A percentile compares a stretch with the other conserved stretches of the same genome.
These are phyloP conservation scores for Rhynchopsitta pachyrhyncha DNA, from an alignment of 2,113 vertebrate genomes.

Conservation along the genomic window DNA sequence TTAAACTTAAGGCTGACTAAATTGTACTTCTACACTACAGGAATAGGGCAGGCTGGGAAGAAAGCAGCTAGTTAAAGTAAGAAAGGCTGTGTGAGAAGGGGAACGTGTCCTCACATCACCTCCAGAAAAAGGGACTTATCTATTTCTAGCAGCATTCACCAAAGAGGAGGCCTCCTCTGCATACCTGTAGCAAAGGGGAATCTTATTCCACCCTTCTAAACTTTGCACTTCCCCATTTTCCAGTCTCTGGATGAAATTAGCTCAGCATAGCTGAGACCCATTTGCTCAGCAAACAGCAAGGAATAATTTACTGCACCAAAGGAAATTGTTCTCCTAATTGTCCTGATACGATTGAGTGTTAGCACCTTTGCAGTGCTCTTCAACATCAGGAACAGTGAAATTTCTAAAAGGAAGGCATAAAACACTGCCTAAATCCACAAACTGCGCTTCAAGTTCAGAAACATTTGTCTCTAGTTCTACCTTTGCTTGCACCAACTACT, in stretches of 20 bases:
- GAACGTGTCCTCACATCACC: not conserved
- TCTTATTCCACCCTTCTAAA: not conserved
- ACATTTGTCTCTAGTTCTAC: not conserved
- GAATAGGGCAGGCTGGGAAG: not conserved
- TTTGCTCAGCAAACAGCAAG: not conserved
- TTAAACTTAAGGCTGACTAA: not conserved
- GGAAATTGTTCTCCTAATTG: not conserved
- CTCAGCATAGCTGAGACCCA: not conserved
- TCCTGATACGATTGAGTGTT: not conserved
- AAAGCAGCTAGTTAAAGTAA: not conserved
- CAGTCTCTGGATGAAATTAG: not conserved
- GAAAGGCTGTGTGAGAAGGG: not conserved
- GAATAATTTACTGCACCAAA: constrained; percentile 16
- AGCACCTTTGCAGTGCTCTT: not conserved
- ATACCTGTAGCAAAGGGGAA: not conserved
- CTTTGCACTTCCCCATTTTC: not conserved
- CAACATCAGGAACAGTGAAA: not conserved
- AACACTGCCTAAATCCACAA: not conserved
- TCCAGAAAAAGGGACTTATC: not conserved
- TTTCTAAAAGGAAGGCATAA: not conserved
- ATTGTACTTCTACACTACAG: not conserved
- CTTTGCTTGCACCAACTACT: not conserved
- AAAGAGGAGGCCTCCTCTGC: not conserved
- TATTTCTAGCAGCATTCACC: not conserved
- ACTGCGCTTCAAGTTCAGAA: not conserved